A percentile compares a stretch with the other conserved stretches of the same genome.
These are phyloP conservation scores for Zaprionus ornatus DNA, from an alignment of 1,140 invertebrate genomes.

Conservation along the genomic window DNA sequence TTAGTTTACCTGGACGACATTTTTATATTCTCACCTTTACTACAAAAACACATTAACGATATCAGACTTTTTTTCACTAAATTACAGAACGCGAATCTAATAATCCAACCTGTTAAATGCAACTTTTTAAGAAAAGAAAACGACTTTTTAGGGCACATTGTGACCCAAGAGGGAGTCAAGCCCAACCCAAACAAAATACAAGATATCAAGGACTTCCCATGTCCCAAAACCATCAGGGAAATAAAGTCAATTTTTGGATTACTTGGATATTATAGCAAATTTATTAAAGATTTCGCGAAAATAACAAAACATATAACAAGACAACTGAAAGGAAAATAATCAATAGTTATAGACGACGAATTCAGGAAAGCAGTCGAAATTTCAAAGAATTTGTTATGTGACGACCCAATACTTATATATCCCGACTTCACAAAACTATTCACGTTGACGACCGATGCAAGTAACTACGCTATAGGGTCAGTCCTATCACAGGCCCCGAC, in stretches of 20 bases:
- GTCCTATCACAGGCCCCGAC: neutral
- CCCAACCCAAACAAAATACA: no score
- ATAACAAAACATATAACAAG: conserved; percentile 26
- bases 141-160: no score
- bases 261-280: no score
- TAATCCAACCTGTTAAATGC: conserved; percentile 15
- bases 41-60: conserved; percentile 8
- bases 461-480: conserved; percentile 1
- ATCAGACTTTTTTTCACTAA: conserved; percentile 15
- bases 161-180: no score
- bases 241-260: no score
- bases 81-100: conserved; percentile 21
- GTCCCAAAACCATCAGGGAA: no score
- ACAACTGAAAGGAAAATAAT: conserved; percentile 20
- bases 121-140: no score
- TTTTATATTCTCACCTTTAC: no score
- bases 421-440: no score
- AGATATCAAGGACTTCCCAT: conserved; percentile 5
- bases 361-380: conserved; percentile 11
- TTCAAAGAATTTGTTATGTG: no score
- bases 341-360: conserved; percentile 14
- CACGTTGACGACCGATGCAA: conserved; percentile 17
- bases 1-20: no score
- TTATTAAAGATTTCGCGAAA: conserved; percentile 14
- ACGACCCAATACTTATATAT: no score